Evolutionary conservation across 2,113 vertebrate genomes (phyloP).

Genomic region (Bubalus kerabau): DNA sequence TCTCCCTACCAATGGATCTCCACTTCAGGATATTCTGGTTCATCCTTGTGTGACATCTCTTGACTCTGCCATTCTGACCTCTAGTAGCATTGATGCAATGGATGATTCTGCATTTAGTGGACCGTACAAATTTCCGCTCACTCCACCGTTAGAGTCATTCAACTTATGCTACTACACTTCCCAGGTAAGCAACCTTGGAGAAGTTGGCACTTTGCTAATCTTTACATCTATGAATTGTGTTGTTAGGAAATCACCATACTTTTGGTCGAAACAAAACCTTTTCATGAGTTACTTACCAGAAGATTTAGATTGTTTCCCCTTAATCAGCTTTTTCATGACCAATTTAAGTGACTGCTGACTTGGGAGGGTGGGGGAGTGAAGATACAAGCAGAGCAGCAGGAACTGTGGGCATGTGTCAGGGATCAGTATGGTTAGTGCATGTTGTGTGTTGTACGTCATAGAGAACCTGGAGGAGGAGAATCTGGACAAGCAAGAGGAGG

Average conservation of each 20-base stretch:
- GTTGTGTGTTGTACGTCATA: not conserved
- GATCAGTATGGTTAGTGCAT: not conserved
- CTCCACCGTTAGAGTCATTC: constrained; percentile 92
- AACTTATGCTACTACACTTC: constrained; percentile 93
- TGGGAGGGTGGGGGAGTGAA: not conserved
- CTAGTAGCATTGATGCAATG: constrained; percentile 85
- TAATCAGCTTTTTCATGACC: not conserved
- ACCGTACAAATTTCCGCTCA: constrained; percentile 94
- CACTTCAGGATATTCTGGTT: constrained; percentile 91
- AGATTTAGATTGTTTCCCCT: not conserved
- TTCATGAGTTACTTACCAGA: constrained; percentile 26
- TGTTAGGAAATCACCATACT: not conserved
- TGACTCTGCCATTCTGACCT: constrained; percentile 89
- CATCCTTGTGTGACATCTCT: constrained; percentile 93
- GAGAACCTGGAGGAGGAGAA: not conserved
- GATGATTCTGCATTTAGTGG: constrained; percentile 91
- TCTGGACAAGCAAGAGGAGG: not conserved
- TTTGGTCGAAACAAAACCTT: constrained; percentile 23
- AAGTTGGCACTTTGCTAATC: not conserved
- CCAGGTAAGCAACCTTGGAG: constrained; percentile 81
- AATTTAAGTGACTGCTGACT: not conserved
- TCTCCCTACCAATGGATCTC: constrained; percentile 91
- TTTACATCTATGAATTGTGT: not conserved
- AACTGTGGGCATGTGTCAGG: not conserved
- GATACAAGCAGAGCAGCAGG: not conserved